Evolutionary conservation across 2,113 vertebrate genomes (phyloP).

Genomic region (Crypturellus undulatus): DNA sequence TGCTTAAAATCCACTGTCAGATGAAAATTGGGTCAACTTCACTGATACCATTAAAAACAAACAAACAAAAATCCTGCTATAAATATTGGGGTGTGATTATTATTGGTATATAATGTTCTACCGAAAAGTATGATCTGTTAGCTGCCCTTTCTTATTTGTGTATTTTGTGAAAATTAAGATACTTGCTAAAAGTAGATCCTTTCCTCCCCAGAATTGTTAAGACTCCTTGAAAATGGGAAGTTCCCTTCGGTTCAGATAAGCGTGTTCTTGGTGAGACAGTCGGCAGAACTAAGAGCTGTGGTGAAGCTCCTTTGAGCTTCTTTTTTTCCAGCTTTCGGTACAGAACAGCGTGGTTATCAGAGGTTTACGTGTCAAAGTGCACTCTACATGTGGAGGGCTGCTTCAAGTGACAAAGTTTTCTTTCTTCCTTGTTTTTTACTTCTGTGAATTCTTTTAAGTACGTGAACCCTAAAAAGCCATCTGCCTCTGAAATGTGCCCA

Average conservation of each 20-base stretch:
- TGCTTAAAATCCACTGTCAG: background rate
- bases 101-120: background rate
- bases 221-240: background rate
- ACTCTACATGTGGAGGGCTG: background rate
- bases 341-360: background rate
- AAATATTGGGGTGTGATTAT: background rate
- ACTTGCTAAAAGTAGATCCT: background rate
- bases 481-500: slow-evolving; percentile 49
- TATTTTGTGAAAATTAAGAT: background rate
- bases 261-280: background rate
- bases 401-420: background rate
- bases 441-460: slow-evolving; percentile 21
- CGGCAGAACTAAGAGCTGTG: background rate
- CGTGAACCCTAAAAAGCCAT: slow-evolving; percentile 13
- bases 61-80: background rate
- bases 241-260: background rate
- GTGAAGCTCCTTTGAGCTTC: background rate
- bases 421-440: slow-evolving; percentile 8
- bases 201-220: background rate
- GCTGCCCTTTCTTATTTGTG: background rate
- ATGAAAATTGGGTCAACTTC: background rate
- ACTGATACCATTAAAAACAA: background rate
- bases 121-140: background rate
- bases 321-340: background rate
- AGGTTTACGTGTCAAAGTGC: background rate